A percentile compares a stretch with the other conserved stretches of the same genome.
phyloP scores from a whole-genome alignment of 1,140 invertebrate species.

The Ceratoteleas bidentatus region DNA sequence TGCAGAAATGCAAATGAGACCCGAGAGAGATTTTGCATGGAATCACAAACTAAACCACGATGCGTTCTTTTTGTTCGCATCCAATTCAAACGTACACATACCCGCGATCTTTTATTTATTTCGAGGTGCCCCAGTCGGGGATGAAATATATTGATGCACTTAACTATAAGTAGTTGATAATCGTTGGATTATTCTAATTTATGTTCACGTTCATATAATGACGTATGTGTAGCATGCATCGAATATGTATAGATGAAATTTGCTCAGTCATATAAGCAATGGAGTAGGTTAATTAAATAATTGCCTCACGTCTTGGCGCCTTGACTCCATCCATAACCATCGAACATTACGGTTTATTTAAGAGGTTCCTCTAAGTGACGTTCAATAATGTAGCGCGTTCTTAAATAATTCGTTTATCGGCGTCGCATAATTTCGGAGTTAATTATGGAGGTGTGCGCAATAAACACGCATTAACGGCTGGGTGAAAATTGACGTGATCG shows the following conservation, averaged over 20 bases:
- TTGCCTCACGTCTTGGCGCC: too few species aligned
- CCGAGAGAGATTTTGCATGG: slow-evolving; percentile 41
- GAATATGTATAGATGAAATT: too few species aligned
- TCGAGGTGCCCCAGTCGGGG: background rate
- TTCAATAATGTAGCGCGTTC: slow-evolving; percentile 25
- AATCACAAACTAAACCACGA: slow-evolving; percentile 48
- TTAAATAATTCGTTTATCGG: slow-evolving; percentile 41
- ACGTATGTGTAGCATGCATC: too few species aligned
- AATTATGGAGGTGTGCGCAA: slow-evolving; percentile 28
- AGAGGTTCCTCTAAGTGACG: slow-evolving; percentile 31
- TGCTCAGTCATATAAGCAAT: too few species aligned
- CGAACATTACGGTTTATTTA: slow-evolving; percentile 9
- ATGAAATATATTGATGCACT: background rate
- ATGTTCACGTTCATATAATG: too few species aligned
- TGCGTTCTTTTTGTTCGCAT: slow-evolving; percentile 21
- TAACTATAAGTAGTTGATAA: too few species aligned
- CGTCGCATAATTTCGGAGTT: slow-evolving; percentile 33
- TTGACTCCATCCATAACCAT: background rate
- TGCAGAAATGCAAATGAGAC: slow-evolving; percentile 54
- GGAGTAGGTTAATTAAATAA: background rate
- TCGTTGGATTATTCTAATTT: too few species aligned
- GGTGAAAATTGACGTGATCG: slow-evolving; percentile 44
- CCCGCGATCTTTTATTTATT: slow-evolving; percentile 25
- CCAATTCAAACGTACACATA: slow-evolving; percentile 29
- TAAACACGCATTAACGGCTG: slow-evolving; percentile 42